Percentiles rank a stretch among this genome's conserved stretches.
These are phyloP conservation scores for Mobula birostris DNA, from an alignment of 2,113 vertebrate genomes.

Conservation along the genomic window DNA sequence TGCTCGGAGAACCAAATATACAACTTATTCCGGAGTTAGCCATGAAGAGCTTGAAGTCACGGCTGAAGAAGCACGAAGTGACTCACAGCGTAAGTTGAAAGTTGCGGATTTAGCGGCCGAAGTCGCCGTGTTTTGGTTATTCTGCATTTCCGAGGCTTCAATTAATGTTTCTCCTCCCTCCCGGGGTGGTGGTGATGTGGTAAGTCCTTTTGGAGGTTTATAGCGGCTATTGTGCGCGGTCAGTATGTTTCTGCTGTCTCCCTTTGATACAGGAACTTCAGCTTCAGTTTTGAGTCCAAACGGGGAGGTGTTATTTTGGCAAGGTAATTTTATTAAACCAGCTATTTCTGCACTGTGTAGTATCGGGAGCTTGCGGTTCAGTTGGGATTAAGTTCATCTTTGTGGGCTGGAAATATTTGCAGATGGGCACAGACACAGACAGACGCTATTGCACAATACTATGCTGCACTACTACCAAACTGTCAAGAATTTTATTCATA, in stretches of 20 bases:
- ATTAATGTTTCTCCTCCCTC: neutral
- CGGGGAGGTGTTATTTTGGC: neutral
- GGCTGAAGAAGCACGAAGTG: conserved; percentile 79
- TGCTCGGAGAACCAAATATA: neutral
- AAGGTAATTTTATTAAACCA: too few relatives aligned
- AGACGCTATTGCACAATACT: too few relatives aligned
- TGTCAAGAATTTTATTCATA: too few relatives aligned
- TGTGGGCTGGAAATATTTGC: too few relatives aligned
- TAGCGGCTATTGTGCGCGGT: neutral
- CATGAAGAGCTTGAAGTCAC: conserved; percentile 90
- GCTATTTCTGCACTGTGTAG: too few relatives aligned
- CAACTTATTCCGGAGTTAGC: neutral
- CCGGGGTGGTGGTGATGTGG: too few relatives aligned
- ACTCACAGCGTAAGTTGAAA: conserved; percentile 63
- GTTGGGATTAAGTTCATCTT: too few relatives aligned
- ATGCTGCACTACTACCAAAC: too few relatives aligned
- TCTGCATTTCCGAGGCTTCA: neutral
- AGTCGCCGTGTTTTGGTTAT: neutral
- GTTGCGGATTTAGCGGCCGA: neutral
- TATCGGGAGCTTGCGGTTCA: too few relatives aligned
- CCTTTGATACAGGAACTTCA: neutral
- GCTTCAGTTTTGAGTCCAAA: neutral
- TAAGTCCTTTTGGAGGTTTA: neutral
- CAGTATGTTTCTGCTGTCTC: neutral
- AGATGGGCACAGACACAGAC: too few relatives aligned